Base-by-base conservation (phyloP, 53 echinoderm and acorn worm genomes). In the Paelopatides confundens region DNA sequence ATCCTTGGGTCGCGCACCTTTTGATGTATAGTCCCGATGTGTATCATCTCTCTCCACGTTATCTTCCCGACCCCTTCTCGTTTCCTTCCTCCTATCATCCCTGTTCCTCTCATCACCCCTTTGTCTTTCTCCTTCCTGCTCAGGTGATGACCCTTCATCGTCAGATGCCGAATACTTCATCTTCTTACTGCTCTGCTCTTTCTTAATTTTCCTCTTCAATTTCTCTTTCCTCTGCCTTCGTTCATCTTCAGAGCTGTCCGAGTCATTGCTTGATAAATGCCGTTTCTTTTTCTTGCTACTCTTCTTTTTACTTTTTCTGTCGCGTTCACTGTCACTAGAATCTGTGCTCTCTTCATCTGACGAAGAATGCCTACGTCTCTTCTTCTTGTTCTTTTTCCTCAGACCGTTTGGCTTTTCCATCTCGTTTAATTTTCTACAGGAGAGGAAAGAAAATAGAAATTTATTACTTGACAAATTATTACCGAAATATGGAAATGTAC, bases 361-460 rank as follows among this genome's bases (percentile, higher is more conserved):
- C 1, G 85, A 78, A 1, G 70, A 17, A 9, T 65, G 49, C 68
- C 83, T 82, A 35, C 37, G 65, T 82, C 86, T 94, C 66, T 65
- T 90, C 47, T 87, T 62, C 30, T 90, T 82, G 3, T 63, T 88
- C 50, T 85, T 93, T 77, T 92, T 96, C 15, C 83, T 66, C 33
- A 82, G 64, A 48, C 86, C 87, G 58, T 87, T 66, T 62, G 85
- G 93, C 49, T 93, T 93, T 39, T 96, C 93, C 90, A 96, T 87
- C 85, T 91, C 93, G 2, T 96, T 91, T 24, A 96, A 87, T 81
- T 96, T 96, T 69, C 97, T 96, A 65, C 23, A 48, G 67, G 71
- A 89, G 28, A 24, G 48, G 1, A 26, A 84, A 87, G 29, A 67
- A 0, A 63, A n/a, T n/a, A n/a, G n/a, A n/a, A n/a, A n/a, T n/a